phyloP scores from a whole-genome alignment of 2,797 vertebrate genomes.

The Pipistrellus pipistrellus region DNA sequence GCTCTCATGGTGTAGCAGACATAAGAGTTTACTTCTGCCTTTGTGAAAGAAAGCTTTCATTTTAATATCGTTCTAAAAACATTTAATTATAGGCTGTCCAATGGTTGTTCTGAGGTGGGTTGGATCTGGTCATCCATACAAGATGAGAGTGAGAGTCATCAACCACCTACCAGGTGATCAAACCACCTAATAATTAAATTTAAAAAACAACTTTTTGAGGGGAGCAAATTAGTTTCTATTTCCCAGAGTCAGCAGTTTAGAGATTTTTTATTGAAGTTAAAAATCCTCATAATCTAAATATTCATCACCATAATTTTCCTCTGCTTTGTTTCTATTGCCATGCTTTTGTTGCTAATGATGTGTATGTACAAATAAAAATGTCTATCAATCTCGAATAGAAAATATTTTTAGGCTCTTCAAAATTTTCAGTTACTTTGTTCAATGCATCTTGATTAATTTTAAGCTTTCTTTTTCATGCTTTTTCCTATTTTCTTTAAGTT shows the following conservation, averaged over 20 bases:
- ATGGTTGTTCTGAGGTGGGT: neutral
- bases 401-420: neutral
- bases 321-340: neutral
- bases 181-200: neutral
- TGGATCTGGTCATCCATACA: neutral
- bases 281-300: neutral
- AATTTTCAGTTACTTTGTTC: constrained; percentile 25
- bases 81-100: neutral
- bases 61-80: neutral
- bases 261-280: constrained; percentile 46
- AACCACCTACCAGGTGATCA: neutral
- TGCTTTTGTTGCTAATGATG: neutral
- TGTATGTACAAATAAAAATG: neutral
- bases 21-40: neutral
- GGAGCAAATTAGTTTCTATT: constrained; percentile 16
- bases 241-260: constrained; percentile 49
- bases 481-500: neutral
- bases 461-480: neutral
- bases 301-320: neutral
- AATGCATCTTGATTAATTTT: constrained; percentile 5
- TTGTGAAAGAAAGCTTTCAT: neutral
- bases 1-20: neutral
- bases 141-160: neutral
- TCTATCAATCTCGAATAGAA: neutral
- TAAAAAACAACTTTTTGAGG: neutral